Evolutionary conservation across 2,888 invertebrate genomes (phyloP).

Genomic region (Biston stratarius): DNA sequence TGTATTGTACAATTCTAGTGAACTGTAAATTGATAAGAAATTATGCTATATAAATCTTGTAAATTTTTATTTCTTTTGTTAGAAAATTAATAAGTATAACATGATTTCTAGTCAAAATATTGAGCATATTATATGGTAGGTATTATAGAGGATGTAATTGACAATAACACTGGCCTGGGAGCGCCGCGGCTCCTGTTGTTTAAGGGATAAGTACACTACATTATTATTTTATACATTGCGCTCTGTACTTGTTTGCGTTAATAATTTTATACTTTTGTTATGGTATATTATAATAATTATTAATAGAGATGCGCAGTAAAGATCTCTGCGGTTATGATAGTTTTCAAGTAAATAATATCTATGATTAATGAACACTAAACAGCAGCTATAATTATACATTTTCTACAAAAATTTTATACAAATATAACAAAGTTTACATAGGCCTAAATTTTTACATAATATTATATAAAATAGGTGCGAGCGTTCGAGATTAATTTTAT

Average conservation of each 20-base stretch:
- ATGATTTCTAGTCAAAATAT: slow-evolving; percentile 87
- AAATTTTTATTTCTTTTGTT: slow-evolving; percentile 82
- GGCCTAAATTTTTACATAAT: slow-evolving; percentile 55
- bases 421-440: slow-evolving; percentile 35
- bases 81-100: slow-evolving; percentile 82
- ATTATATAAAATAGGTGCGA: slow-evolving; percentile 41
- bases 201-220: slow-evolving; percentile 75
- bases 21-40: slow-evolving; percentile 82
- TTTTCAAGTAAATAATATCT: slow-evolving; percentile 43
- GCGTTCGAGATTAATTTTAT: slow-evolving; percentile 52
- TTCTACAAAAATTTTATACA: slow-evolving; percentile 61
- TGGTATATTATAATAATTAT: slow-evolving; percentile 51
- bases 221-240: slow-evolving; percentile 61
- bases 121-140: slow-evolving; percentile 85
- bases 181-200: slow-evolving; percentile 60
- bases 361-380: slow-evolving; percentile 43
- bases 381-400: slow-evolving; percentile 65
- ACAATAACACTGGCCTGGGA: slow-evolving; percentile 83
- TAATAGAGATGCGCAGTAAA: slow-evolving; percentile 45
- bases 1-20: slow-evolving; percentile 82
- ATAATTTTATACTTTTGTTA: slow-evolving; percentile 71
- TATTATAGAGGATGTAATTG: slow-evolving; percentile 82
- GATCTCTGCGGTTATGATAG: slow-evolving; percentile 24
- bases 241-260: slow-evolving; percentile 66
- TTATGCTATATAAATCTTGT: slow-evolving; percentile 80